phyloP scores from a whole-genome alignment of 2,797 vertebrate species.

The Rhinogobio ventralis region DNA sequence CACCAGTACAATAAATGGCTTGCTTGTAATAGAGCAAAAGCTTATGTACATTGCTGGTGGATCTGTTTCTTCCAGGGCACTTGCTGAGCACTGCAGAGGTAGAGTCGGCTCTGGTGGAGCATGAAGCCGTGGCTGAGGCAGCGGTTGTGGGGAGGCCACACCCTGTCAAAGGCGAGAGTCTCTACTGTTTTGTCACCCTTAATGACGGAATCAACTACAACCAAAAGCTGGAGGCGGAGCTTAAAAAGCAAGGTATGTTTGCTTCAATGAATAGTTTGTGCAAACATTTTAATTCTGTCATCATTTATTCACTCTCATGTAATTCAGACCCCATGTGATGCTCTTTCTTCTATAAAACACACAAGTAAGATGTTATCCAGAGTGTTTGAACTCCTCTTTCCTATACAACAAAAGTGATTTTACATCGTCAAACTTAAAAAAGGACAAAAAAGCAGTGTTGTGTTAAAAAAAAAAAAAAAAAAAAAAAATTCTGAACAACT shows the following conservation, averaged over 20 bases:
- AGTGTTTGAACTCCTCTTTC: background rate
- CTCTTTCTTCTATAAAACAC: background rate
- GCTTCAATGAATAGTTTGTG: background rate
- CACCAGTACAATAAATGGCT: background rate
- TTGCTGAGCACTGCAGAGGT: conserved; percentile 94
- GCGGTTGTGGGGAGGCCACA: conserved; percentile 92
- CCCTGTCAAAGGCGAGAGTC: conserved; percentile 92
- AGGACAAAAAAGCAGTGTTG: background rate
- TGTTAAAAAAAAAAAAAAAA: too few relatives aligned
- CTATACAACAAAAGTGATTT: background rate
- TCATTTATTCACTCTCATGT: background rate
- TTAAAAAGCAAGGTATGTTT: conserved; percentile 86
- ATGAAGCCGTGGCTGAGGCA: conserved; percentile 84
- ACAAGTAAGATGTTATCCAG: background rate
- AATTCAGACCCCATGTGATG: background rate
- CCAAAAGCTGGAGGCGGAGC: conserved; percentile 80
- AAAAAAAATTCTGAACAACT: background rate
- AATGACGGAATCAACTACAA: conserved; percentile 83
- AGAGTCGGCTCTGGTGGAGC: conserved; percentile 92
- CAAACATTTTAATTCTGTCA: background rate
- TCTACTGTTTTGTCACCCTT: conserved; percentile 96
- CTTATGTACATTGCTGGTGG: background rate
- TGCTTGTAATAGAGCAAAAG: background rate
- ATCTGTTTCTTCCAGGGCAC: conserved; percentile 80
- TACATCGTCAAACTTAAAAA: background rate